These are phyloP conservation scores for Linurgus olivaceus DNA, from an alignment of 2,797 vertebrate genomes.

Conservation along the genomic window DNA sequence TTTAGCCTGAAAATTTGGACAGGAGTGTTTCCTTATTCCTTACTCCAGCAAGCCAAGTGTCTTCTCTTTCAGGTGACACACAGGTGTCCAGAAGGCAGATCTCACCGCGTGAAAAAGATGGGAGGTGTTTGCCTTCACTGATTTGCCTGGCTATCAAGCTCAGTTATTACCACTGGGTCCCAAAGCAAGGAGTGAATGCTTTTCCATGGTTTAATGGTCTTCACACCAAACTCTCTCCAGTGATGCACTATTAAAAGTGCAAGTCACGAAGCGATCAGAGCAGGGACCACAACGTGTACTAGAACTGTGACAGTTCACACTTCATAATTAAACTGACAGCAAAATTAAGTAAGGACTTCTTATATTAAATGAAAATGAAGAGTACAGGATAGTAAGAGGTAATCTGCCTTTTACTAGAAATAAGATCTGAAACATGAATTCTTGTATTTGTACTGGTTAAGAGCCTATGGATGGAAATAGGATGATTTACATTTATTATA, in stretches of 20 bases:
- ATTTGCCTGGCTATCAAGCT: not conserved
- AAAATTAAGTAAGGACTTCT: not conserved
- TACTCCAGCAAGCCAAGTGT: not conserved
- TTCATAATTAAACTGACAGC: slow-evolving; percentile 22
- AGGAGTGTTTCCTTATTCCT: not conserved
- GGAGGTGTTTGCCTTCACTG: not conserved
- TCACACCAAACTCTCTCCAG: not conserved
- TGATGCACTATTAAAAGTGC: not conserved
- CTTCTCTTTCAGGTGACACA: not conserved
- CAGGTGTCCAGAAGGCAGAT: not conserved
- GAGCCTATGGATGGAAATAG: not conserved
- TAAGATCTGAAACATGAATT: not conserved
- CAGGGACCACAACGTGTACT: not conserved
- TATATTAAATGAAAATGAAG: not conserved
- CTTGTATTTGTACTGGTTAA: not conserved
- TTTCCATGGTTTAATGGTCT: not conserved
- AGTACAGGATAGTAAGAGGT: not conserved
- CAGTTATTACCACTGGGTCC: not conserved
- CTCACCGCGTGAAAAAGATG: not conserved
- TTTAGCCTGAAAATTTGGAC: not conserved
- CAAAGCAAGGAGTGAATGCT: not conserved
- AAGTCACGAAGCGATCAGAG: not conserved
- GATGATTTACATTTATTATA: not conserved
- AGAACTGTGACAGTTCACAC: not conserved
- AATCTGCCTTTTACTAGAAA: not conserved